Base-by-base conservation (phyloP, 2,113 vertebrate genomes). In the Hyaena hyaena region DNA sequence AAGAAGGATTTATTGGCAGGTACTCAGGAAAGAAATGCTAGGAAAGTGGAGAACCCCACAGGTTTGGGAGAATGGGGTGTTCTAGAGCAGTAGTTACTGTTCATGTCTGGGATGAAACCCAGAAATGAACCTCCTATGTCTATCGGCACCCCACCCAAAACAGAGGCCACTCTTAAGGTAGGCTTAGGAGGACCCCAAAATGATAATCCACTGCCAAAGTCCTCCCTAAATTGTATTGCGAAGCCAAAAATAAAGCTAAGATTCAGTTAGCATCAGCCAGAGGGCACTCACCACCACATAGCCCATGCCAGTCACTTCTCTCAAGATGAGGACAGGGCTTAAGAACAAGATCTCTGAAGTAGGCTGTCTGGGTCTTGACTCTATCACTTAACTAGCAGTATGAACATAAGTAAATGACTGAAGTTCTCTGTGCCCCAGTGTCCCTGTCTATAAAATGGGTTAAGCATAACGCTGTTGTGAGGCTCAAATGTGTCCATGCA, bases 161-260 rank as follows among this genome's bases (percentile, higher is more conserved):
- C 55, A 86, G n/a, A 94, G 28, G 26, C 43, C 79, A 87, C 45
- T 63, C 31, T 24, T 53, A 19, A 88, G 45, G 21, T 21, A 90
- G 39, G 7, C 21, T 76, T 82, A 90, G 28, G 50, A 90, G 43
- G 10, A 88, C 43, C 15, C 58, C 79, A 33, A 87, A 80, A 55
- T 93, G 69, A 93, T 45, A 77, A 45, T 84, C 53, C 53, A 26
- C 76, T 94, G 61, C 84, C 28, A n/a, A 86, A 76, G 61, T 92
- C 61, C 35, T 77, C 66, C 73, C 73, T 63, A 50, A 43, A n/a
- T 35, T 74, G 5, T n/a, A 23, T 43, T 33, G 28, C 48, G 80
- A 65, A 85, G 28, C 66, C 31, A 43, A 82, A 90, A 83, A 43
- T 31, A 53, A 50, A 96, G 83, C 43, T 21, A 58, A 39, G 23